Conservation (phyloP, 2,888 invertebrate species). For the Aphidius colemani region DNA sequence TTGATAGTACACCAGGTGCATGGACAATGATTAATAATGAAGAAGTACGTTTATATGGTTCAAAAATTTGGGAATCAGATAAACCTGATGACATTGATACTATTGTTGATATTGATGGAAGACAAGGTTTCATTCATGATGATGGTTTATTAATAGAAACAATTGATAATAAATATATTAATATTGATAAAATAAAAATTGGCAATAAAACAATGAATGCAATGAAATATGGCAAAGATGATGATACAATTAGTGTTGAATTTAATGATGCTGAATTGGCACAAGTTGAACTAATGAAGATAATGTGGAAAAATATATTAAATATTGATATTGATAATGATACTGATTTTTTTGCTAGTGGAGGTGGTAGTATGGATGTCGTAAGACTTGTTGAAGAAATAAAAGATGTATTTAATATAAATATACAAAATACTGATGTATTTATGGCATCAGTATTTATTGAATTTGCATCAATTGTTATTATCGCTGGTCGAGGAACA, state of each 20-base stretch:
- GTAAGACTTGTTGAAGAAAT: constrained; percentile 92
- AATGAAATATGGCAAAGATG: constrained; percentile 71
- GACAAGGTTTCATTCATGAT: constrained; percentile 69
- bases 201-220: constrained; percentile 84
- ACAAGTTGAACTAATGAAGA: constrained; percentile 68
- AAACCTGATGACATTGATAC: constrained; percentile 64
- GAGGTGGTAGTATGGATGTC: constrained; percentile 97
- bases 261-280: constrained; percentile 75
- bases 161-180: constrained; percentile 79
- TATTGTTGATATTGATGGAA: constrained; percentile 44
- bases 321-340: constrained; percentile 71
- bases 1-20: constrained; percentile 95
- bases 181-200: constrained; percentile 76
- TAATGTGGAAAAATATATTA: constrained; percentile 86
- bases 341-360: constrained; percentile 92
- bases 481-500: constrained; percentile 71
- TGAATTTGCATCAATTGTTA: constrained; percentile 75
- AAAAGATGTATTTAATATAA: constrained; percentile 77
- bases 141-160: constrained; percentile 81
- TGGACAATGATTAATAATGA: constrained; percentile 68
- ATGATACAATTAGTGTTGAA: constrained; percentile 64
- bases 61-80: constrained; percentile 68
- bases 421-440: constrained; percentile 85
- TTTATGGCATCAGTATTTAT: constrained; percentile 90
- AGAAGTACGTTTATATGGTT: constrained; percentile 80